Percentiles rank a stretch among this genome's conserved stretches.
phyloP scores from a whole-genome alignment of 1,140 invertebrate species.

The Laodelphax striatellus region DNA sequence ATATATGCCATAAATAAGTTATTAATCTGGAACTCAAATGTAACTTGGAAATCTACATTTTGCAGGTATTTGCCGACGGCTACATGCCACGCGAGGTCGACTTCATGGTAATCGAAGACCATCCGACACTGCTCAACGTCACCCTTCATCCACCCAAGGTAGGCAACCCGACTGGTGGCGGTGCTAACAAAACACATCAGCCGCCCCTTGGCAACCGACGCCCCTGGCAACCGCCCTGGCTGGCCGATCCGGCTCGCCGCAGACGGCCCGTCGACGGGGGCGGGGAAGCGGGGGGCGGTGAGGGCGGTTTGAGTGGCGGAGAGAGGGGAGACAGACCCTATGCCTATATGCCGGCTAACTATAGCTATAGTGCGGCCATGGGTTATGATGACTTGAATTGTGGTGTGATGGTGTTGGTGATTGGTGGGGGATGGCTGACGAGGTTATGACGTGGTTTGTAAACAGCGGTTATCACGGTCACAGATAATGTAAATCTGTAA shows the following conservation, averaged over 20 bases:
- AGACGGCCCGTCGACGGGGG: not conserved
- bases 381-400: too few relatives aligned
- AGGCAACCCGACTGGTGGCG: conserved; percentile 21
- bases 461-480: too few relatives aligned
- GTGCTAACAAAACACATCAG: too few relatives aligned
- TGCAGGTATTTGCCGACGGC: conserved; percentile 60
- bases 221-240: conserved; percentile 24
- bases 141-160: conserved; percentile 72
- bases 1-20: too few relatives aligned
- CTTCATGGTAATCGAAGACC: conserved; percentile 73
- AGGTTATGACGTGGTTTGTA: too few relatives aligned
- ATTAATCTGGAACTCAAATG: too few relatives aligned
- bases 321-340: conserved; percentile 20
- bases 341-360: not conserved
- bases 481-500: too few relatives aligned
- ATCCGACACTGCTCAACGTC: conserved; percentile 73
- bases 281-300: not conserved
- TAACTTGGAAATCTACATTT: too few relatives aligned
- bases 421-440: too few relatives aligned
- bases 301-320: conserved; percentile 3
- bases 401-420: too few relatives aligned
- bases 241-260: conserved; percentile 10
- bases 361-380: too few relatives aligned
- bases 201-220: not conserved
- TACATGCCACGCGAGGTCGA: conserved; percentile 70